These are phyloP conservation scores for Oligia latruncula DNA, from an alignment of 2,888 invertebrate species.

Conservation along the genomic window DNA sequence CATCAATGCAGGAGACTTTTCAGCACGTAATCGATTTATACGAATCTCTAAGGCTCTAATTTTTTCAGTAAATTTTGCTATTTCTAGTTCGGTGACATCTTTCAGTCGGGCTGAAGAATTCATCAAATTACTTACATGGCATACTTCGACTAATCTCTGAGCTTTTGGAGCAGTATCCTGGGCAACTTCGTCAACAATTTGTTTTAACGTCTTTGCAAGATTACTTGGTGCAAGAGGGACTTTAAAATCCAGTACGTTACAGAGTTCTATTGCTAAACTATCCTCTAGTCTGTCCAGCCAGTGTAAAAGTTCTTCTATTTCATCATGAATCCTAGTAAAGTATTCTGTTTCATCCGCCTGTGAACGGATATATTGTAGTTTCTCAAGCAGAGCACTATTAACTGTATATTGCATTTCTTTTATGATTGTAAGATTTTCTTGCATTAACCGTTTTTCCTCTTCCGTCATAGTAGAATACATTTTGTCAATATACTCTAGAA, in stretches of 20 bases:
- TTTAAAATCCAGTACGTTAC: constrained; percentile 64
- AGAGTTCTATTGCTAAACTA: constrained; percentile 66
- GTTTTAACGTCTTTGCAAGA: constrained; percentile 65
- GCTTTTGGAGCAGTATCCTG: constrained; percentile 47
- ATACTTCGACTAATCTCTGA: constrained; percentile 45
- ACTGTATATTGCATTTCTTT: constrained; percentile 68
- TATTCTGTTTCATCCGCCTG: constrained; percentile 71
- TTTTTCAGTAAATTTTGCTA: constrained; percentile 65
- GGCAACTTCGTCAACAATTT: constrained; percentile 67
- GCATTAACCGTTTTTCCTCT: constrained; percentile 60
- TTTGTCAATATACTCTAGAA: constrained; percentile 56
- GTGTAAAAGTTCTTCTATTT: constrained; percentile 73
- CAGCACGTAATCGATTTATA: constrained; percentile 60
- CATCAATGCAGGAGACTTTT: constrained; percentile 63
- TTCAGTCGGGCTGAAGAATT: constrained; percentile 29
- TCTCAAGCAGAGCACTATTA: constrained; percentile 65
- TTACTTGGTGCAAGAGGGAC: constrained; percentile 54
- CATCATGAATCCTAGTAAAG: constrained; percentile 62
- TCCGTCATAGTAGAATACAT: constrained; percentile 43
- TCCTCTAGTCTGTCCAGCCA: constrained; percentile 74
- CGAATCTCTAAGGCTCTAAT: constrained; percentile 67
- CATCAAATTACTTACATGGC: constrained; percentile 34
- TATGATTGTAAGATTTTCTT: constrained; percentile 64
- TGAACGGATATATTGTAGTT: constrained; percentile 61
- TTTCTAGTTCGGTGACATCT: constrained; percentile 61